Base-by-base conservation (phyloP, 2,797 vertebrate species). In the Enteromius fasciolatus region DNA sequence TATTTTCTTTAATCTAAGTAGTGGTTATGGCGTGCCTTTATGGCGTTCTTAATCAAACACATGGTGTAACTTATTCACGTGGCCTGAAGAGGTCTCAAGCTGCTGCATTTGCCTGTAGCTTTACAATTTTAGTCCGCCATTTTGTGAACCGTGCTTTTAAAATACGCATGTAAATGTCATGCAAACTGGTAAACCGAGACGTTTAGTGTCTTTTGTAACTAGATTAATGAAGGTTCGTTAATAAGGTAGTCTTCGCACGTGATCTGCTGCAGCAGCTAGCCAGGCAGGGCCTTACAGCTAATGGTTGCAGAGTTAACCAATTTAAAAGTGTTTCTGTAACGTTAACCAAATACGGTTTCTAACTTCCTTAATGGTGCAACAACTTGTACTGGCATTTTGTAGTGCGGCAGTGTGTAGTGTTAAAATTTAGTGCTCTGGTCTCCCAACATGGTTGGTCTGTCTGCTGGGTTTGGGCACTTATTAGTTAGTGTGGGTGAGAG, bases 81-180 rank as follows among this genome's bases (percentile, higher is more conserved):
- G 59, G 39, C 63, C 73, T 44, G 63, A 76, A 67, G 68, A 48
- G 39, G 20, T 39, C 41, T 50, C 25, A n/a, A n/a, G 25, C 69
- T 50, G 54, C 69, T 63, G 10, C 5, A 5, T 46, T 25, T 72
- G 31, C 14, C 7, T 8, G 23, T 46, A 46, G 78, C 20, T 14
- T 52, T 48, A 14, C 20, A 10, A 31, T 15, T 46, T 70, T 80
- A 41, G 63, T 59, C 81, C 74, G 81, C 81, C 81, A 83, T 83
- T 83, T 83, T 83, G 74, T 76, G 74, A 61, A 77, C 66, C 74
- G 61, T 50, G 64, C 41, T 20, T 44, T 39, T 44, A 41, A 33
- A 66, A 81, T 39, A n/a, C 17, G 0, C 17, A 74, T 18, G 41
- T 18, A 64, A 50, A 72, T 50, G 12, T 11, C 12, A 23, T 63